Percentiles rank a stretch among this genome's conserved stretches.
Conservation (phyloP, 1,140 invertebrate genomes). For the Globodera rostochiensis region DNA sequence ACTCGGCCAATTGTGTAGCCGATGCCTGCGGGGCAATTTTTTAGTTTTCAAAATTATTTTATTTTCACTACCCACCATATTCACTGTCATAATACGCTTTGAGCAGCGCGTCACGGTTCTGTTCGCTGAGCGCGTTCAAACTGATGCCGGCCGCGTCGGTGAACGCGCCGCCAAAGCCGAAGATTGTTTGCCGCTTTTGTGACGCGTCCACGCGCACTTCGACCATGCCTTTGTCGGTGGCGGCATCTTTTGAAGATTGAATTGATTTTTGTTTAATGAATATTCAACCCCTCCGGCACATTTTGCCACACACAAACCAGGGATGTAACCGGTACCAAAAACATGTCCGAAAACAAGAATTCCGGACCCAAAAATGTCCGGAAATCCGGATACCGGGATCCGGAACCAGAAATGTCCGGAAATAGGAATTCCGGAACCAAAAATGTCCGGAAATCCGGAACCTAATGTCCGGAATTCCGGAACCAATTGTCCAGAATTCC, state of each 20-base stretch:
- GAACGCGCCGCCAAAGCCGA: slow-evolving; percentile 69
- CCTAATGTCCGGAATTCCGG: too few species aligned
- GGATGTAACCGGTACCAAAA: too few species aligned
- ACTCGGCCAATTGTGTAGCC: slow-evolving; percentile 78
- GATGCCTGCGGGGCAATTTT: slow-evolving; percentile 66
- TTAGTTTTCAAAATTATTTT: background rate
- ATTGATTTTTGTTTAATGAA: background rate
- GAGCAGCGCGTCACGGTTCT: slow-evolving; percentile 26
- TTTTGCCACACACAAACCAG: too few species aligned
- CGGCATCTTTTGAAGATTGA: background rate
- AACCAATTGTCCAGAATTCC: background rate
- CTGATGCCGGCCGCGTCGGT: slow-evolving; percentile 69
- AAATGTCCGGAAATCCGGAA: background rate
- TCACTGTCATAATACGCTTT: slow-evolving; percentile 34
- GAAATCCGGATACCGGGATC: too few species aligned
- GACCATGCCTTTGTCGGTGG: background rate
- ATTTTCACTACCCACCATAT: slow-evolving; percentile 19
- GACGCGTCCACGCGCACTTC: slow-evolving; percentile 19
- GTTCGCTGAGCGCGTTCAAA: slow-evolving; percentile 34
- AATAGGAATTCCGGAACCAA: too few species aligned
- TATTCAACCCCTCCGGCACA: too few species aligned
- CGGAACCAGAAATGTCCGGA: too few species aligned
- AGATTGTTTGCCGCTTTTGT: slow-evolving; percentile 61
- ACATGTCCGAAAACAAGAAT: too few species aligned
- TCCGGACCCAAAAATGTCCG: too few species aligned